These are phyloP conservation scores for Synanthedon vespiformis DNA, from an alignment of 2,888 invertebrate species.

Conservation along the genomic window DNA sequence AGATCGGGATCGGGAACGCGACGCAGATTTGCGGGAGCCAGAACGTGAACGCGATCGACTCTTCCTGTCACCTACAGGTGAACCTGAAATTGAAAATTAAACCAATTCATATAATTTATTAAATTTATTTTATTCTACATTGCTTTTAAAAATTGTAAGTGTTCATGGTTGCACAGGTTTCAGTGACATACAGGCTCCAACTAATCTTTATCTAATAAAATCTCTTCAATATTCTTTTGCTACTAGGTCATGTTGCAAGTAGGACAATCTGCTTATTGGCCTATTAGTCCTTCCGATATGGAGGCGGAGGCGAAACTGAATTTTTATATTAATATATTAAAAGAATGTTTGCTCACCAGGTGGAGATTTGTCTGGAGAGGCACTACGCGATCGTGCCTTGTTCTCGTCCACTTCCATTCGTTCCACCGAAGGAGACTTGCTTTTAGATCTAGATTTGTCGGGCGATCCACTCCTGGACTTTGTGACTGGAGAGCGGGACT, in stretches of 20 bases:
- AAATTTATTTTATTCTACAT: too few relatives aligned
- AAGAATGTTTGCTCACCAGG: neutral
- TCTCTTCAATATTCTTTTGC: too few relatives aligned
- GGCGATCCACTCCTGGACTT: conserved; percentile 16
- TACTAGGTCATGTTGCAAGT: too few relatives aligned
- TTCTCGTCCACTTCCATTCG: conserved; percentile 25
- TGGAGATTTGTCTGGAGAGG: neutral
- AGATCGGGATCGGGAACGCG: conserved; percentile 26
- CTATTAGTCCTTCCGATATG: too few relatives aligned
- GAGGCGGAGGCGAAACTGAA: too few relatives aligned
- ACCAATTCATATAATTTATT: too few relatives aligned
- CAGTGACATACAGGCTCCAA: too few relatives aligned
- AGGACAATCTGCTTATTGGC: too few relatives aligned
- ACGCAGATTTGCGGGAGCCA: conserved; percentile 24
- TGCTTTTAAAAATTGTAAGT: too few relatives aligned
- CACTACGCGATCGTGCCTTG: conserved; percentile 8
- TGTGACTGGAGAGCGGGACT: conserved; percentile 13
- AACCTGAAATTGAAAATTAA: conserved; percentile 1
- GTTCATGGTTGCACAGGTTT: too few relatives aligned
- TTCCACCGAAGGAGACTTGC: conserved; percentile 20
- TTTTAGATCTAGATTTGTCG: conserved; percentile 11
- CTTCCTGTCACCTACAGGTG: conserved; percentile 11
- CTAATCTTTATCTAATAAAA: too few relatives aligned
- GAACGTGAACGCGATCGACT: conserved; percentile 18
- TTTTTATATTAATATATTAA: too few relatives aligned